Conservation (phyloP, 2,888 invertebrate species). For the Petrophora chlorosata region DNA sequence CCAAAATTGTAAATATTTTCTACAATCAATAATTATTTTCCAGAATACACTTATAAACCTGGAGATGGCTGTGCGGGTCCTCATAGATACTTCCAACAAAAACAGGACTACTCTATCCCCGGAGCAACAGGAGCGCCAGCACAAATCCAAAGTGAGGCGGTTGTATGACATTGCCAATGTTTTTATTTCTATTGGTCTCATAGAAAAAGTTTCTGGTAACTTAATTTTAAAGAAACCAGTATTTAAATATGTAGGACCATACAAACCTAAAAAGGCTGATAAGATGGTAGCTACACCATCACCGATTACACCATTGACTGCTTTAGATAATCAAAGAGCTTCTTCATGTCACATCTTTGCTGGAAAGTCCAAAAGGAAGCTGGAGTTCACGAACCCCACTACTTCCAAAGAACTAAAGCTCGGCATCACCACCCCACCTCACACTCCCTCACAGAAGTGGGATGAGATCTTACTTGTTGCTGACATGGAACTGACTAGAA, state of each 20-base stretch:
- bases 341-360: slow-evolving; percentile 64
- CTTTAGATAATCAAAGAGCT: slow-evolving; percentile 55
- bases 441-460: slow-evolving; percentile 80
- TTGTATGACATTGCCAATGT: slow-evolving; percentile 92
- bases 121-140: slow-evolving; percentile 79
- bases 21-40: slow-evolving; percentile 36
- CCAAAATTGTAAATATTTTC: not conserved
- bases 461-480: slow-evolving; percentile 83
- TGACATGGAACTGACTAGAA: slow-evolving; percentile 83
- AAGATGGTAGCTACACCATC: slow-evolving; percentile 61
- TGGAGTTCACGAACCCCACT: slow-evolving; percentile 73
- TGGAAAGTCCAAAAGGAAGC: slow-evolving; percentile 74
- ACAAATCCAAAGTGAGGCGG: slow-evolving; percentile 88
- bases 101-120: slow-evolving; percentile 80
- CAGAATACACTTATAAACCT: slow-evolving; percentile 86
- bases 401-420: slow-evolving; percentile 64
- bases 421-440: slow-evolving; percentile 69
- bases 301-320: slow-evolving; percentile 68
- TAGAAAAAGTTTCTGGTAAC: slow-evolving; percentile 86
- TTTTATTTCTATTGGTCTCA: slow-evolving; percentile 88
- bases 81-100: slow-evolving; percentile 78
- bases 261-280: slow-evolving; percentile 66
- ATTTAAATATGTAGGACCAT: slow-evolving; percentile 86
- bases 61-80: slow-evolving; percentile 86
- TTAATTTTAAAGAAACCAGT: slow-evolving; percentile 86